phyloP scores from a whole-genome alignment of 2,888 invertebrate genomes.

The Ceriagrion tenellum region DNA sequence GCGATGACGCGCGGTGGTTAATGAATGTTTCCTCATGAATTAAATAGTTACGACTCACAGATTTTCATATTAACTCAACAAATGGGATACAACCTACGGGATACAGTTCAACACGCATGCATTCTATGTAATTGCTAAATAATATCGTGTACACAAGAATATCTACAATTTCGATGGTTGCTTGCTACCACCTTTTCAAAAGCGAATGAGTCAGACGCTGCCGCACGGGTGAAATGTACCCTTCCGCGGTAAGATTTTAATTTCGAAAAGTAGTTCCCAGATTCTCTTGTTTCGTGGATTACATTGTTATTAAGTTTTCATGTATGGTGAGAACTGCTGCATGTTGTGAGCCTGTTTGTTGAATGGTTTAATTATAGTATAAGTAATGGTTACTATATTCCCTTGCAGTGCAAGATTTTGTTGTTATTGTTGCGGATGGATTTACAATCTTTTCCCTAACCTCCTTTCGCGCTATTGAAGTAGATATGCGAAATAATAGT shows the following conservation, averaged over 20 bases:
- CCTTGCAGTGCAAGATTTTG: slow-evolving; percentile 71
- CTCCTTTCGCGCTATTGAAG: slow-evolving; percentile 88
- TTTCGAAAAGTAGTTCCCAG: slow-evolving; percentile 72
- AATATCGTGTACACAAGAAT: background rate
- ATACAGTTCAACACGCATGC: background rate
- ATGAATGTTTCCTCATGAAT: background rate
- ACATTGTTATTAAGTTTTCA: slow-evolving; percentile 71
- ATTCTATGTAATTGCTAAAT: background rate
- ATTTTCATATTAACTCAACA: background rate
- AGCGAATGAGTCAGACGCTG: slow-evolving; percentile 68
- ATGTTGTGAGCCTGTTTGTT: slow-evolving; percentile 70
- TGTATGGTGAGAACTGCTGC: slow-evolving; percentile 70
- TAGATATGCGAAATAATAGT: slow-evolving; percentile 87
- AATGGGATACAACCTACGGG: background rate
- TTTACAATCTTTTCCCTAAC: slow-evolving; percentile 85
- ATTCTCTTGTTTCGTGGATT: slow-evolving; percentile 70
- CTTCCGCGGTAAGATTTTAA: slow-evolving; percentile 72
- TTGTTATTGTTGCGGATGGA: slow-evolving; percentile 81
- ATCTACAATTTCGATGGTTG: background rate
- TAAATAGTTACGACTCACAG: background rate
- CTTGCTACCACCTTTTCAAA: slow-evolving; percentile 58
- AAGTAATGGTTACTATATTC: slow-evolving; percentile 68
- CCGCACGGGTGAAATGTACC: slow-evolving; percentile 70
- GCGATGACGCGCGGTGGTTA: background rate
- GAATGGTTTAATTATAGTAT: slow-evolving; percentile 68